phyloP scores from a whole-genome alignment of 2,888 invertebrate genomes.

The Plagodis dolabraria region DNA sequence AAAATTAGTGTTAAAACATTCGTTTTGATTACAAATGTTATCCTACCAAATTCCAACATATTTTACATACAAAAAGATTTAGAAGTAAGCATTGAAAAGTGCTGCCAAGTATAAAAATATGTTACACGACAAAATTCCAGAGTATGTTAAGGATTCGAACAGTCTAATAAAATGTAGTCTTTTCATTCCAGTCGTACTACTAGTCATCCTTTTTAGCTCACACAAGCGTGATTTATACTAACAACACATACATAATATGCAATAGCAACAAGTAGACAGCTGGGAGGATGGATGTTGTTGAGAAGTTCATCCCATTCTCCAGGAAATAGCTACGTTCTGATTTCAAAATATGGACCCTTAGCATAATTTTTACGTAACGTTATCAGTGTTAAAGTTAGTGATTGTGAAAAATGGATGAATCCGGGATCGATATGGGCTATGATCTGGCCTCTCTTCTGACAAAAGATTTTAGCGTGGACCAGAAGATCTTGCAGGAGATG shows the following conservation, averaged over 20 bases:
- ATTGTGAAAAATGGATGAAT: conserved; percentile 85
- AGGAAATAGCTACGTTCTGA: conserved; percentile 63
- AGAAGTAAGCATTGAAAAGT: not conserved
- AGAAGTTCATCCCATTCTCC: conserved; percentile 58
- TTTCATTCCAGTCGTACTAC: conserved; percentile 50
- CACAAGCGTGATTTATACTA: conserved; percentile 47
- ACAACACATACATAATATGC: conserved; percentile 48
- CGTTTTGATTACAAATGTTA: too few relatives aligned
- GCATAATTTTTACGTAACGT: conserved; percentile 51
- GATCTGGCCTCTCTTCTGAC: conserved; percentile 85
- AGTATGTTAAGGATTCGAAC: conserved; percentile 26
- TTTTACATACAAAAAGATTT: too few relatives aligned
- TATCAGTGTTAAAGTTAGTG: conserved; percentile 63
- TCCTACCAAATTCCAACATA: too few relatives aligned
- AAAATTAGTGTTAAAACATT: too few relatives aligned
- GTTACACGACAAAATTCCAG: conserved; percentile 36
- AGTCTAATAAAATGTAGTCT: conserved; percentile 19
- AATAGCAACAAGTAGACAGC: conserved; percentile 81
- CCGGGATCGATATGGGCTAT: conserved; percentile 87
- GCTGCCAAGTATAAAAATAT: conserved; percentile 33
- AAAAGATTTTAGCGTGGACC: conserved; percentile 81
- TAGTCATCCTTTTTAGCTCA: conserved; percentile 64
- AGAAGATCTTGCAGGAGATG: conserved; percentile 83
- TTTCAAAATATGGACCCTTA: conserved; percentile 48
- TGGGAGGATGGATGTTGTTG: conserved; percentile 78